Conservation (phyloP, 2,888 invertebrate genomes). For the Cataglyphis cursor region DNA sequence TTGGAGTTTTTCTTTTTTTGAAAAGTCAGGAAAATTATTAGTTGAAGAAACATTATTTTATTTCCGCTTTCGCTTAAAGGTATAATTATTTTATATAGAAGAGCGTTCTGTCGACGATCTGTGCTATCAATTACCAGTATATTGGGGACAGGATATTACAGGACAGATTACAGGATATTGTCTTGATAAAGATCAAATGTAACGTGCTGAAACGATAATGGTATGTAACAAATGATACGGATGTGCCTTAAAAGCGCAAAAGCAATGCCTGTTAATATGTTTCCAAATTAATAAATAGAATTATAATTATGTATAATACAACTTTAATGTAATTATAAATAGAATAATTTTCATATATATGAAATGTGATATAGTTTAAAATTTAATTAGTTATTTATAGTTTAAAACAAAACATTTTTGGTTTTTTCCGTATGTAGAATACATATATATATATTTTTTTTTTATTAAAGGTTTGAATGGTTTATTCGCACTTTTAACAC, state of each 20-base stretch:
- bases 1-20: background rate
- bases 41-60: background rate
- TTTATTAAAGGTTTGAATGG: background rate
- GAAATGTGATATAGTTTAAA: too few relatives aligned
- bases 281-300: constrained; percentile 2
- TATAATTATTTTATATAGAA: background rate
- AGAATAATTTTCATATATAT: background rate
- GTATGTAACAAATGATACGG: background rate
- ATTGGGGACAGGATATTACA: too few relatives aligned
- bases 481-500: background rate
- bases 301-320: background rate
- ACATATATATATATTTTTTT: background rate
- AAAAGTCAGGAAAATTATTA: background rate
- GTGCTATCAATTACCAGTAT: background rate
- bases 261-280: background rate
- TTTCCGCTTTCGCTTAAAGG: background rate
- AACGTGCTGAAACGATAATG: background rate
- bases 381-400: background rate
- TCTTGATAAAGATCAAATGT: background rate
- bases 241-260: background rate
- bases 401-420: background rate
- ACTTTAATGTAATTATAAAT: background rate
- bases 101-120: background rate
- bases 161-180: background rate
- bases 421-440: background rate